A percentile compares a stretch with the other conserved stretches of the same genome.
Evolutionary conservation across 2,888 invertebrate species (phyloP).

Genomic region (Ennomos quercinarius): DNA sequence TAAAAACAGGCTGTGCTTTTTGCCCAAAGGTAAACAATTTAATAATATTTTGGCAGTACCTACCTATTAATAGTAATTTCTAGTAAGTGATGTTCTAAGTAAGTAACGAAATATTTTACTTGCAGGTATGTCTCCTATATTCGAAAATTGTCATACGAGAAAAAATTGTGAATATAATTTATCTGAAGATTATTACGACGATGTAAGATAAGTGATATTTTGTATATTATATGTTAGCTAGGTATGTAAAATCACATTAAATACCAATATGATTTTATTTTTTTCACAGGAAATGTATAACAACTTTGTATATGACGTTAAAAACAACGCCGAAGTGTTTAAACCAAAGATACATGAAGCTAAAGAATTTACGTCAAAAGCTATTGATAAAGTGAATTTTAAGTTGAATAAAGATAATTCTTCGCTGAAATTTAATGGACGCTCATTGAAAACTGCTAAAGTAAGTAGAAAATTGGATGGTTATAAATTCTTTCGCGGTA

Average conservation of each 20-base stretch:
- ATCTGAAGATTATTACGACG: conserved; percentile 62
- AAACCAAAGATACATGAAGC: conserved; percentile 60
- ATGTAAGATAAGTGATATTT: conserved; percentile 54
- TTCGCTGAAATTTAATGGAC: conserved; percentile 62
- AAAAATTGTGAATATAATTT: conserved; percentile 45
- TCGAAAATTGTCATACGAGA: conserved; percentile 63
- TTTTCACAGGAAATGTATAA: conserved; percentile 67
- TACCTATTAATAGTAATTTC: not conserved
- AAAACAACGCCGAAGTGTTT: conserved; percentile 74
- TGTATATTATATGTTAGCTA: not conserved
- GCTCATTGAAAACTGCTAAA: conserved; percentile 59
- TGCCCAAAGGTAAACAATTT: conserved; percentile 83
- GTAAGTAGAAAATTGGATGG: conserved; percentile 43
- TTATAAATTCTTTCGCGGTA: not conserved
- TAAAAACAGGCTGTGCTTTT: conserved; percentile 72
- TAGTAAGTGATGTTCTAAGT: not conserved
- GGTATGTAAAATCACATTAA: no score
- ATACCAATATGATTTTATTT: conserved; percentile 5
- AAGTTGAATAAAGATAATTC: conserved; percentile 60
- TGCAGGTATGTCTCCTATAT: conserved; percentile 83
- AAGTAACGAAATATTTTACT: conserved; percentile 32
- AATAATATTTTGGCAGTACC: not conserved
- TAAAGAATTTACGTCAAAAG: conserved; percentile 52
- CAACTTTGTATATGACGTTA: conserved; percentile 77
- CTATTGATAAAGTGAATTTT: conserved; percentile 59